Evolutionary conservation across 2,888 invertebrate species (phyloP).

Genomic region (Aleiodes testaceus): DNA sequence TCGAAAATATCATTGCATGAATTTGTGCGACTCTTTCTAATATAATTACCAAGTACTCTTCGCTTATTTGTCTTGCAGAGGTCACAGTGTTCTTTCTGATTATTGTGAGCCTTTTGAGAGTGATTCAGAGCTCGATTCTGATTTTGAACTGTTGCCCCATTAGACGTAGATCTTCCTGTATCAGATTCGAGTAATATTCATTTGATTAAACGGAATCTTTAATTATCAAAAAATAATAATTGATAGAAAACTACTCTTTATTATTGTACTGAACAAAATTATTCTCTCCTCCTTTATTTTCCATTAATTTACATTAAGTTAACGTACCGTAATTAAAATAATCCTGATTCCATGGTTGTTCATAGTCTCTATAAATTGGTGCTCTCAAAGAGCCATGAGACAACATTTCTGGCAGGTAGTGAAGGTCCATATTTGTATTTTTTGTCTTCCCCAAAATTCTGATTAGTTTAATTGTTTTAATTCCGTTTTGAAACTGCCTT

Average conservation of each 20-base stretch:
- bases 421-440: constrained; percentile 73
- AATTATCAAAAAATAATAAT: background rate
- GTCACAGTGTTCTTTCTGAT: constrained; percentile 69
- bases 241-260: too few species aligned
- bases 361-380: constrained; percentile 74
- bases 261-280: too few species aligned
- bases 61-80: constrained; percentile 76
- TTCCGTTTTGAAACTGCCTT: too few species aligned
- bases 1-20: constrained; percentile 74
- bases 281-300: too few species aligned
- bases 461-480: background rate
- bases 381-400: constrained; percentile 74
- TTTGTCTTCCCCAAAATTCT: constrained; percentile 19
- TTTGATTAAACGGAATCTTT: too few species aligned
- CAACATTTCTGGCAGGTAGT: constrained; percentile 76
- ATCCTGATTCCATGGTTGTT: constrained; percentile 72
- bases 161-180: constrained; percentile 57
- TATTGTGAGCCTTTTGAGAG: constrained; percentile 59
- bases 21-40: constrained; percentile 74
- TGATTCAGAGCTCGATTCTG: constrained; percentile 66
- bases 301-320: background rate
- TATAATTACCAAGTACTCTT: constrained; percentile 74
- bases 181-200: constrained; percentile 27
- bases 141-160: constrained; percentile 49
- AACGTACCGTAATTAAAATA: constrained; percentile 66